phyloP scores from a whole-genome alignment of 1,140 invertebrate genomes.

The Lanistes nyassanus region DNA sequence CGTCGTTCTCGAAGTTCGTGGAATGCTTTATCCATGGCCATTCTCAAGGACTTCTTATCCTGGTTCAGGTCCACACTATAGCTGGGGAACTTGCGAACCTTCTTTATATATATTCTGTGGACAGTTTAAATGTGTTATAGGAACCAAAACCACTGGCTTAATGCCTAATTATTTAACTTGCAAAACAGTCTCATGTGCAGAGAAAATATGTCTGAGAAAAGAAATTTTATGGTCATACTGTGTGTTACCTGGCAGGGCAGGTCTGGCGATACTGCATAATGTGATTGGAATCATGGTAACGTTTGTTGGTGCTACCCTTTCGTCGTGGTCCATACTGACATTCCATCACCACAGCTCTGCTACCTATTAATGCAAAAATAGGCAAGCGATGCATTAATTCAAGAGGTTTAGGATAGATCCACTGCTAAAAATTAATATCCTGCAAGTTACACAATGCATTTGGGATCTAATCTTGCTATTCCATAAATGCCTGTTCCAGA shows the following conservation, averaged over 20 bases:
- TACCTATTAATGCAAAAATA: conserved; percentile 46
- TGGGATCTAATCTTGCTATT: too few species aligned
- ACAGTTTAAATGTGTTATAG: conserved; percentile 4
- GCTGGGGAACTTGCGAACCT: conserved; percentile 65
- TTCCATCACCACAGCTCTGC: conserved; percentile 66
- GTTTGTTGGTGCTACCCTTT: conserved; percentile 55
- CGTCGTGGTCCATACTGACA: conserved; percentile 67
- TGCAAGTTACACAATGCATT: too few species aligned
- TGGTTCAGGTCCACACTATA: conserved; percentile 55
- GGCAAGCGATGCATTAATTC: too few species aligned
- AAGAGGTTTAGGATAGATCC: too few species aligned
- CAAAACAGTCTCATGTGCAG: too few species aligned
- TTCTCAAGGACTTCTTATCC: conserved; percentile 61
- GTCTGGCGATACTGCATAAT: conserved; percentile 60
- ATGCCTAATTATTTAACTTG: too few species aligned
- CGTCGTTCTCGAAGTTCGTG: conserved; percentile 59
- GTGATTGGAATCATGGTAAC: conserved; percentile 16
- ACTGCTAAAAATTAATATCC: too few species aligned
- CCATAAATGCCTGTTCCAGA: too few species aligned
- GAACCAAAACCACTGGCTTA: too few species aligned
- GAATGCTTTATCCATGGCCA: conserved; percentile 66
- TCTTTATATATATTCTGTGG: conserved; percentile 66
- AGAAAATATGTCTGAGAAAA: background rate
- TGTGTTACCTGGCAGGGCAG: conserved; percentile 66
- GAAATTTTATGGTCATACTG: background rate